These are phyloP conservation scores for Archips xylosteana DNA, from an alignment of 2,888 invertebrate genomes.

Conservation along the genomic window DNA sequence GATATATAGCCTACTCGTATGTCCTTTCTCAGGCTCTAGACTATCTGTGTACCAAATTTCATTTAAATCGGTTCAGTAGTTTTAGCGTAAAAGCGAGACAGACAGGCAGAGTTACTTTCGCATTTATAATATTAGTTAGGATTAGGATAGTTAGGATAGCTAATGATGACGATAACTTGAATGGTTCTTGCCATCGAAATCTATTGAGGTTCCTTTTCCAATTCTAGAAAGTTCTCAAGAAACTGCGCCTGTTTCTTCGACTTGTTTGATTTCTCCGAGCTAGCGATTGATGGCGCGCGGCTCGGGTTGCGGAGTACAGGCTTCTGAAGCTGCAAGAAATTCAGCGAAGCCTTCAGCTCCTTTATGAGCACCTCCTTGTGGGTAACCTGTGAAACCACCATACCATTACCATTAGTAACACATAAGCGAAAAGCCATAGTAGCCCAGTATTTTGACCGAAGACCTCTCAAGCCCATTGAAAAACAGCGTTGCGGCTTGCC, in stretches of 20 bases:
- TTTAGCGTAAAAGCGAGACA: too few relatives aligned
- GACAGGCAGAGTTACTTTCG: too few relatives aligned
- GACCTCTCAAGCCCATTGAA: too few relatives aligned
- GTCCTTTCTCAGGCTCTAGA: too few relatives aligned
- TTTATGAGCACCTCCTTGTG: slow-evolving; percentile 83
- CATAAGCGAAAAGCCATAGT: not conserved
- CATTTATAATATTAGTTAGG: too few relatives aligned
- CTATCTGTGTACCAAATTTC: too few relatives aligned
- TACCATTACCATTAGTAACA: not conserved
- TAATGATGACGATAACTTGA: too few relatives aligned
- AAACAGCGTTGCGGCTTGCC: too few relatives aligned
- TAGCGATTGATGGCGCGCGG: slow-evolving; percentile 69
- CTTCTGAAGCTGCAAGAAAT: slow-evolving; percentile 76
- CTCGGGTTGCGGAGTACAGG: slow-evolving; percentile 78
- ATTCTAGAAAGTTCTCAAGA: slow-evolving; percentile 69
- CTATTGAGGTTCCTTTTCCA: slow-evolving; percentile 65
- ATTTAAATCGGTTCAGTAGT: too few relatives aligned
- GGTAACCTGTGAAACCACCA: slow-evolving; percentile 73
- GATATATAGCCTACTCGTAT: too few relatives aligned
- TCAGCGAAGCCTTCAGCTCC: slow-evolving; percentile 77
- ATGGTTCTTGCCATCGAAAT: not conserved
- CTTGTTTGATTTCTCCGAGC: slow-evolving; percentile 45
- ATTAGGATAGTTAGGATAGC: too few relatives aligned
- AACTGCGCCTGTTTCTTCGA: slow-evolving; percentile 53
- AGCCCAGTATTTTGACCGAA: too few relatives aligned